These are phyloP conservation scores for Romanogobio albipinnatus DNA, from an alignment of 2,113 vertebrate species.

Conservation along the genomic window DNA sequence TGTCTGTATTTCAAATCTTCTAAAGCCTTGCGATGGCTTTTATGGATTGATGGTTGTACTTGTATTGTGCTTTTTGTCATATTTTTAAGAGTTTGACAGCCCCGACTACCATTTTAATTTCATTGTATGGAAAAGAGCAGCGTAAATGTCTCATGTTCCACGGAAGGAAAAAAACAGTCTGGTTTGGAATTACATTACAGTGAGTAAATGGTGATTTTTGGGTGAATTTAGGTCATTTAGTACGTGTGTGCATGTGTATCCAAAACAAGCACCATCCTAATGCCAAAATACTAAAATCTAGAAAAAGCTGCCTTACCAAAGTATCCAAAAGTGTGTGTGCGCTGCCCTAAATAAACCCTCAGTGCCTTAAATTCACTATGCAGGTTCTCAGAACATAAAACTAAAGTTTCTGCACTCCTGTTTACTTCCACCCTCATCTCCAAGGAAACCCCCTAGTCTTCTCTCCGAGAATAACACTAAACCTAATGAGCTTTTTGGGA, in stretches of 20 bases:
- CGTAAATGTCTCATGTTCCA: background rate
- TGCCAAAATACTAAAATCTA: conserved; percentile 29
- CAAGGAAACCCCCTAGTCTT: background rate
- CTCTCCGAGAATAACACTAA: conserved; percentile 38
- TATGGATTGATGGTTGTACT: background rate
- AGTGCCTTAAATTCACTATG: conserved; percentile 61
- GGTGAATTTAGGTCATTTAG: background rate
- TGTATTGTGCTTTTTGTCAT: background rate
- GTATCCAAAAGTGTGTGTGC: conserved; percentile 12
- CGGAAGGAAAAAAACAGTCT: background rate
- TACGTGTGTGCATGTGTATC: background rate
- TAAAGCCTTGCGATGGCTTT: background rate
- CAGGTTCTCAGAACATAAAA: conserved; percentile 48
- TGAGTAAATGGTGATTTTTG: background rate
- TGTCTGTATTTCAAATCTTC: background rate
- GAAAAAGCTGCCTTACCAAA: conserved; percentile 42
- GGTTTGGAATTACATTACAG: background rate
- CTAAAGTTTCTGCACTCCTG: conserved; percentile 27
- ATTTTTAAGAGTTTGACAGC: background rate
- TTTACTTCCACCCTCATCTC: conserved; percentile 1
- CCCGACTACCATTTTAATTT: background rate
- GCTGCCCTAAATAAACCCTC: conserved; percentile 42
- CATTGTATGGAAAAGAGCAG: background rate
- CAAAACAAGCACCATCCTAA: conserved; percentile 24
- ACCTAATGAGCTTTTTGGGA: conserved; percentile 31